Base-by-base conservation (phyloP, 1,140 invertebrate genomes). In the Bombus haemorrhoidalis region DNA sequence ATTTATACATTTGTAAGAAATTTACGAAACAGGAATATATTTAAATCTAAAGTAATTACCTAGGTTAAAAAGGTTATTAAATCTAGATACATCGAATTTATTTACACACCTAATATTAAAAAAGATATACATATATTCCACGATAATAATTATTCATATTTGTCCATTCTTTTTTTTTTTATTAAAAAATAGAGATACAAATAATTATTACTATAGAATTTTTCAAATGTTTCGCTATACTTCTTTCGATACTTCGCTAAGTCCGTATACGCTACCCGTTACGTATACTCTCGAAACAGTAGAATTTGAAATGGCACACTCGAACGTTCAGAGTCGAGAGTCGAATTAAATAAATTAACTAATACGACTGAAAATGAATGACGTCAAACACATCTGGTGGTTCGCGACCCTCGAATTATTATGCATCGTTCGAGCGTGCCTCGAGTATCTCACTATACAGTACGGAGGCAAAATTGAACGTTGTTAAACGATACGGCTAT, bases 401-500 rank as follows among this genome's bases (percentile, higher is more conserved):
- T 53, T 39, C 59, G 37, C 41, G 37, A 77, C 28, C 59, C 75
- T 64, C 75, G 75, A 64, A 12, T 41, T 39, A 34, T 47, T 75
- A 34, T 53, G 75, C 75, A n/a, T 37, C 57, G 39, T 57, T 78
- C 59, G 75, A 78, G 59, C 10, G 75, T 66, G 75, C 75, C 57
- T 78, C 59, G 75, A 64, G 59, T 78, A 78, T 78, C 75, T 78
- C 75, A 78, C 75, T 78, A 80, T 69, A 69, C 34, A n/a, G 13
- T 32, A 69, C 64, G 5, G 28, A 53, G 78, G 43, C 78, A 80
- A 69, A 37, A 69, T 69, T 53, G 78, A 80, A 80, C 28, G 64
- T 41, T 66, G 25, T 78, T 77, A 39, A 77, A 39, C 15, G 34
- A 28, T 34, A 62, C 53, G 34, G 37, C 41, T 41, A 32, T 64